A percentile compares a stretch with the other conserved stretches of the same genome.
Conservation (phyloP, 1,140 invertebrate species). For the Drosophila ogumai region DNA sequence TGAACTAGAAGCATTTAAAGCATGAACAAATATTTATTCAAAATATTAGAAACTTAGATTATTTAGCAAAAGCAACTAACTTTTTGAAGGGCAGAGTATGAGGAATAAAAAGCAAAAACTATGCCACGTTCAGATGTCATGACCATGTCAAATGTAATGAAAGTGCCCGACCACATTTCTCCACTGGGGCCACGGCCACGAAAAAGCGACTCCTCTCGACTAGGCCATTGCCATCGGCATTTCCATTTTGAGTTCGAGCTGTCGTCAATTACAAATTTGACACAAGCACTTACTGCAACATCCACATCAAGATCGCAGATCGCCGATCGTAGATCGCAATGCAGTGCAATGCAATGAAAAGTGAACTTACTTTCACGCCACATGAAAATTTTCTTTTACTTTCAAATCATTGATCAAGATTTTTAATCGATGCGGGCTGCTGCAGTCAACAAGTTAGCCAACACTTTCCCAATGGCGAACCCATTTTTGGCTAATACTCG, state of each 20-base stretch:
- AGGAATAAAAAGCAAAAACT: slow-evolving; percentile 38
- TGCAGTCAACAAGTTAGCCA: slow-evolving; percentile 43
- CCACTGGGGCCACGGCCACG: slow-evolving; percentile 25
- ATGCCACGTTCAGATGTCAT: slow-evolving; percentile 65
- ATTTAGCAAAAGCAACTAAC: not conserved
- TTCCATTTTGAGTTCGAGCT: slow-evolving; percentile 30
- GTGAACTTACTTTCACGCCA: slow-evolving; percentile 77
- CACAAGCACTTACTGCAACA: slow-evolving; percentile 58
- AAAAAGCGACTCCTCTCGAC: slow-evolving; percentile 40
- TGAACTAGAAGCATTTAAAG: no score
- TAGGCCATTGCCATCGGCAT: slow-evolving; percentile 24
- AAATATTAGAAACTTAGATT: no score
- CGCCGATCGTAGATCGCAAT: slow-evolving; percentile 15
- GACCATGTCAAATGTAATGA: slow-evolving; percentile 73
- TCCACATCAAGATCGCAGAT: slow-evolving; percentile 41
- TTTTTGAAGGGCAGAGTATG: slow-evolving; percentile 2
- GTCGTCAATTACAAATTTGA: slow-evolving; percentile 75
- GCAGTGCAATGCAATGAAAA: slow-evolving; percentile 60
- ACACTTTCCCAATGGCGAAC: slow-evolving; percentile 68
- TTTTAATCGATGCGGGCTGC: slow-evolving; percentile 56
- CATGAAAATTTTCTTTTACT: slow-evolving; percentile 64
- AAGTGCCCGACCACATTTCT: slow-evolving; percentile 67
- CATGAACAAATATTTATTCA: no score
- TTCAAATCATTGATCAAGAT: slow-evolving; percentile 81
- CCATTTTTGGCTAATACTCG: slow-evolving; percentile 69